Base-by-base conservation (phyloP, 2,888 invertebrate species). In the Campoletis raptor region DNA sequence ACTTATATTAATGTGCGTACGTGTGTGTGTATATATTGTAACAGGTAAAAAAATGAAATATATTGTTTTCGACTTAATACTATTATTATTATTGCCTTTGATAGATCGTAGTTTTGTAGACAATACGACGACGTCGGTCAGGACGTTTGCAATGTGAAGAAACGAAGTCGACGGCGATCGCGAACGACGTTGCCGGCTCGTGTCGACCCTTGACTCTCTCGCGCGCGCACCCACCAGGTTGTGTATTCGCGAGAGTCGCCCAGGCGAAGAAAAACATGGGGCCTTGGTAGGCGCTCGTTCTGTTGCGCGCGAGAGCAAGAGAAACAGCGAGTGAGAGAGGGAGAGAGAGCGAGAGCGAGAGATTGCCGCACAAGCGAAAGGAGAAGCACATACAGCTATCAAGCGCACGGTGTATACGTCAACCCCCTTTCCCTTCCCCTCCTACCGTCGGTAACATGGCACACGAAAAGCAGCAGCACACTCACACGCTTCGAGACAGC, bases 281-380 rank as follows among this genome's bases (percentile, higher is more conserved):
- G 83, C 74, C 85, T 81, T 84, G 89, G 88, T 86, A 88, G 87
- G 88, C 83, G 85, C 79, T 70, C 82, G 81, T 30, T 40, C 24
- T 78, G 30, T 52, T 8, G 89, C 88, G 90, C 86, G 88, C 89
- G 89, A 85, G 88, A 89, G 79, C 67, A 57, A 85, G 83, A 87
- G 90, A 89, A 89, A 89, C 89, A 88, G 90, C 89, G 90, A 89
- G 91, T 89, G 88, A 85, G 18, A 21, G 64, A 61, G 40, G 88
- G 73, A 64, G 78, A 85, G 87, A 87, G 90, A 89, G 90, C 88
- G 90, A 88, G 90, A 89, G 90, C 89, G 73, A 52, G 48, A 79
- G 37, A 67, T 81, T 10, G 48, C 70, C 69, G 57, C 80, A 69
- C 61, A n/a, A 70, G 37, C 64, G 48, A 76, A 76, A 81, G 61